Evolutionary conservation across 2,888 invertebrate species (phyloP), one percentile per base, ranked within the genome.

Genomic region (Abrostola tripartita): DNA sequence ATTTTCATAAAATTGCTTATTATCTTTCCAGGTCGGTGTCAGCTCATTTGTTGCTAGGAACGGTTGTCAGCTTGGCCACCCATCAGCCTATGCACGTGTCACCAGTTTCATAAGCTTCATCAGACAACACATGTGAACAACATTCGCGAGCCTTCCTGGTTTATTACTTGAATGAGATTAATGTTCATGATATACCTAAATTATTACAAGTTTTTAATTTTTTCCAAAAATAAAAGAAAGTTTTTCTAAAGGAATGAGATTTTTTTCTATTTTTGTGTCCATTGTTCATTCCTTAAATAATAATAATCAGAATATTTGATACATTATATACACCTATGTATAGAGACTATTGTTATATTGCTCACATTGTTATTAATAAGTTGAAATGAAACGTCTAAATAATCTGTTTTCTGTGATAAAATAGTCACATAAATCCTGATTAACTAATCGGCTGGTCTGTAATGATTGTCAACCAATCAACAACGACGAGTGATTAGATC

Each of bases 31-130:
- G 88, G 68, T 87, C 14, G 87, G 88, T 12, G 67, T 87, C 52
- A 83, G 79, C 36, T 85, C 87, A 0, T 88, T 86, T 62, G 84
- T 79, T 1, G 82, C 83, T 0, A 14, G 14, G 0, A 40, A 52
- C 7, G 81, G 76, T 11, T 88, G 88, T 72, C 62, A 84, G 58
- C 70, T 65, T 6, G 83, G 83, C 0, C 76, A 71, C 76, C 86
- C 87, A 0, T 86, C 87, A 0, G 86, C 78, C 12, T 88, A 82
- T 75, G 83, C 85, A 5, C 76, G 87, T 37, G 78, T 85, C 50
- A 86, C 84, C 66, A 82, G 83, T 66, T 86, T 82, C 80, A 56
- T 75, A 71, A 66, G 41, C 62, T 88, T 84, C 74, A 85, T 88
- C 52, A 52, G 36, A 5, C 50, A 40, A 35, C 52, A 38, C 14